Evolutionary conservation across 92 coral and sea anemone genomes (phyloP).

Genomic region (Paragorgia papillata): DNA sequence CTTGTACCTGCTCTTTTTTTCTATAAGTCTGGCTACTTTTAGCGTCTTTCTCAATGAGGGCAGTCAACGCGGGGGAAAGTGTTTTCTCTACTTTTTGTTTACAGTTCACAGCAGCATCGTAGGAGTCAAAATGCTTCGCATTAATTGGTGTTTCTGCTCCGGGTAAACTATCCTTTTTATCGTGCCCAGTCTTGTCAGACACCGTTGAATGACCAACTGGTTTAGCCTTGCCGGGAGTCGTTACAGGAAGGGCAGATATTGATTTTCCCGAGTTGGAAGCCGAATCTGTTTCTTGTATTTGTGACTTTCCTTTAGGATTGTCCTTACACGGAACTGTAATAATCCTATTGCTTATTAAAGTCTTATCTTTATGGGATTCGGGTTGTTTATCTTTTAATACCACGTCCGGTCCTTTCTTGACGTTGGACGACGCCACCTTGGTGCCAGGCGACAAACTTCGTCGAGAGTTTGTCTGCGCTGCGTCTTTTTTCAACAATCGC

Average conservation of each 20-base stretch:
- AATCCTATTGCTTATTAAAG: background rate
- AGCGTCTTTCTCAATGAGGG: conserved; percentile 24
- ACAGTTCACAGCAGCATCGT: background rate
- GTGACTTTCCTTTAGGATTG: background rate
- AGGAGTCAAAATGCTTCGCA: background rate
- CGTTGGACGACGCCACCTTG: background rate
- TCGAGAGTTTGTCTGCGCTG: conserved; percentile 40
- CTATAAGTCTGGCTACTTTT: conserved; percentile 5
- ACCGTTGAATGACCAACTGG: background rate
- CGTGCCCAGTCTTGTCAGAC: background rate
- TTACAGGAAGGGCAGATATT: no score
- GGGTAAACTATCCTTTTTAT: background rate
- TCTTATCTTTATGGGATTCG: conserved; percentile 21
- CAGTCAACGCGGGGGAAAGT: conserved; percentile 27
- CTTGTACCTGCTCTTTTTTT: background rate
- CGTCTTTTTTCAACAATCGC: conserved; percentile 36
- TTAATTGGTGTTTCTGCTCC: background rate
- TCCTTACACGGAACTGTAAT: background rate
- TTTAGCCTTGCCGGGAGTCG: background rate
- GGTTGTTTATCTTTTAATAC: conserved; percentile 27
- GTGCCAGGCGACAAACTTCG: conserved; percentile 43
- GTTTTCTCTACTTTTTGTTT: conserved; percentile 23
- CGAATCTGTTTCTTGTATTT: background rate
- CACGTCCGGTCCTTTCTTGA: background rate
- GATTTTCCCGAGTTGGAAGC: no score